phyloP scores from a whole-genome alignment of 2,113 vertebrate genomes.

The Tyrannus savana region DNA sequence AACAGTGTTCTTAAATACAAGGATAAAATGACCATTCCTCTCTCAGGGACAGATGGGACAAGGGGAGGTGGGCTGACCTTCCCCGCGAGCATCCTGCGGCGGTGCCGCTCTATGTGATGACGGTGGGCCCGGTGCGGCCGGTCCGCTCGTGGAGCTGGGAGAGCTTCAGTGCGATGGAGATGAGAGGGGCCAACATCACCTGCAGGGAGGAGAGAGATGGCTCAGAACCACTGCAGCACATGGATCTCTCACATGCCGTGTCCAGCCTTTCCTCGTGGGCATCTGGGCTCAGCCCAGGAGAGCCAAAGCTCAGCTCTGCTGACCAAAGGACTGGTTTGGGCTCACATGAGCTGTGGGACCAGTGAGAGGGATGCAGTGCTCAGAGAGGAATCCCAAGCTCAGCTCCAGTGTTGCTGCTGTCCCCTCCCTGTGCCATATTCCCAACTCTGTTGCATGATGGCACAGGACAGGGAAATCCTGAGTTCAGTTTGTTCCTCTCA shows the following conservation, averaged over 20 bases:
- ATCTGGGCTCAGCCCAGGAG: rapidly evolving
- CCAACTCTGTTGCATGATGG: rapidly evolving
- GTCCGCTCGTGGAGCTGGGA: slow-evolving; percentile 91
- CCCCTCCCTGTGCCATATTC: rapidly evolving
- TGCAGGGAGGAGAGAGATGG: slow-evolving; percentile 52
- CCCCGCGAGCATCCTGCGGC: background rate
- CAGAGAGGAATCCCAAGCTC: background rate
- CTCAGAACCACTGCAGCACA: background rate
- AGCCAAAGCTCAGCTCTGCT: background rate
- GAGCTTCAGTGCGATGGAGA: slow-evolving; percentile 91
- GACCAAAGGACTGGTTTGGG: background rate
- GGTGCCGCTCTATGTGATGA: slow-evolving; percentile 85
- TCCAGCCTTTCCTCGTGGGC: rapidly evolving
- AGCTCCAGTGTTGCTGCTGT: background rate
- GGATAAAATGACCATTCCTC: background rate
- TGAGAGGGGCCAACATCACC: slow-evolving; percentile 95
- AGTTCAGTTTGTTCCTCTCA: background rate
- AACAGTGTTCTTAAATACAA: slow-evolving; percentile 32
- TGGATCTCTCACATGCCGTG: rapidly evolving
- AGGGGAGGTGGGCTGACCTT: background rate
- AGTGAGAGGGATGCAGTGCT: rapidly evolving
- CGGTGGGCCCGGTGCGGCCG: slow-evolving; percentile 88
- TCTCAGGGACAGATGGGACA: background rate
- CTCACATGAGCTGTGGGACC: background rate
- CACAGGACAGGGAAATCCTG: background rate